phyloP scores from a whole-genome alignment of 1,140 invertebrate species.

The Zaprionus tsacasi region DNA sequence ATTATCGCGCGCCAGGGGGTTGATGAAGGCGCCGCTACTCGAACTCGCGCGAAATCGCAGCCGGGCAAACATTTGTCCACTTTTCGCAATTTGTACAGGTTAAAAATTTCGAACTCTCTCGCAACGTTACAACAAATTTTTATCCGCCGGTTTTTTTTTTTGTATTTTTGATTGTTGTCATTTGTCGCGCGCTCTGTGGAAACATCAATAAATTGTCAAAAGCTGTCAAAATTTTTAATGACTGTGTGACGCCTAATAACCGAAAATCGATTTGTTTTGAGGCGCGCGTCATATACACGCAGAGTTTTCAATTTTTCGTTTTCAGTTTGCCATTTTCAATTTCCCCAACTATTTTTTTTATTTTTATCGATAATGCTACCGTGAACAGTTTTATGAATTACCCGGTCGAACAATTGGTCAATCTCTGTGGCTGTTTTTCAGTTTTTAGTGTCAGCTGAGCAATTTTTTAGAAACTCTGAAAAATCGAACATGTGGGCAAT shows the following conservation, averaged over 20 bases:
- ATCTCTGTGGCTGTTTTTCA: conserved; percentile 46
- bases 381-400: conserved; percentile 72
- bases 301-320: conserved; percentile 21
- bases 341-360: not conserved
- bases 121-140: conserved; percentile 7
- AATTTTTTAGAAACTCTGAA: conserved; percentile 32
- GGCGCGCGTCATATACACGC: conserved; percentile 45
- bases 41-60: conserved; percentile 48
- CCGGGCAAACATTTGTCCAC: conserved; percentile 77
- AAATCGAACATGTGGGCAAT: conserved; percentile 35
- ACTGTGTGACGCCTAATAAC: conserved; percentile 78
- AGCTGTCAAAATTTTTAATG: conserved; percentile 81
- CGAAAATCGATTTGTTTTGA: conserved; percentile 72
- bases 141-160: conserved; percentile 31
- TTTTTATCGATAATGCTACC: conserved; percentile 40
- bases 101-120: conserved; percentile 47
- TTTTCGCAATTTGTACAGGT: conserved; percentile 77
- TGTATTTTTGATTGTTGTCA: conserved; percentile 61
- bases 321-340: conserved; percentile 6
- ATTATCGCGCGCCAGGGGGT: conserved; percentile 67
- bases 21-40: conserved; percentile 35
- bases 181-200: conserved; percentile 63
- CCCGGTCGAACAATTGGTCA: conserved; percentile 38
- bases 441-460: conserved; percentile 53
- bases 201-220: conserved; percentile 80